Evolutionary conservation across 2,888 invertebrate species (phyloP).

Genomic region (Petrolisthes manimaculis): DNA sequence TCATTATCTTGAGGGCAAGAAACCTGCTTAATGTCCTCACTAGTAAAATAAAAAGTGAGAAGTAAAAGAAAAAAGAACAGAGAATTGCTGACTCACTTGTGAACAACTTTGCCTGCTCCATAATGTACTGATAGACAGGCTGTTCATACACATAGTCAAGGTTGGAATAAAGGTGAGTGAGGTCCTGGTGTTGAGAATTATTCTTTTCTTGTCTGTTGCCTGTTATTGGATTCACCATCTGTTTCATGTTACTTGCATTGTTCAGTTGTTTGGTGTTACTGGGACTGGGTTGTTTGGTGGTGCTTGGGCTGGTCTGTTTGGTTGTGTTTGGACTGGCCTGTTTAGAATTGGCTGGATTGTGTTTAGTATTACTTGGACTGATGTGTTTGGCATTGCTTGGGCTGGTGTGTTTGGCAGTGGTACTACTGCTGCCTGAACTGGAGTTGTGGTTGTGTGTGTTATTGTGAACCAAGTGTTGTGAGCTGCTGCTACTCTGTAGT

Average conservation of each 20-base stretch:
- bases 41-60: too few species aligned
- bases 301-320: slow-evolving; percentile 23
- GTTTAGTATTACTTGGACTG: slow-evolving; percentile 40
- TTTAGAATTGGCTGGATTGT: slow-evolving; percentile 35
- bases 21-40: too few species aligned
- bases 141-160: slow-evolving; percentile 73
- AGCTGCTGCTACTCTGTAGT: slow-evolving; percentile 61
- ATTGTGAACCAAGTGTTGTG: slow-evolving; percentile 58
- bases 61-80: too few species aligned
- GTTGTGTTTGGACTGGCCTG: slow-evolving; percentile 43
- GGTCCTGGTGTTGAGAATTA: slow-evolving; percentile 67
- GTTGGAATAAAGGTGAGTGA: slow-evolving; percentile 69
- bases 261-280: neutral
- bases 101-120: slow-evolving; percentile 83
- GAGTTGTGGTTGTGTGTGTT: slow-evolving; percentile 60
- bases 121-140: slow-evolving; percentile 87
- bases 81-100: slow-evolving; percentile 72
- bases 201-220: slow-evolving; percentile 20
- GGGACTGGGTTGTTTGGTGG: slow-evolving; percentile 20
- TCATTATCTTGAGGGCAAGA: too few species aligned
- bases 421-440: slow-evolving; percentile 56
- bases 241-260: neutral
- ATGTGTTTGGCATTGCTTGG: slow-evolving; percentile 53
- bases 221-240: neutral
- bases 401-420: slow-evolving; percentile 56